phyloP scores from a whole-genome alignment of 1,140 invertebrate genomes.

The Antheraea pernyi region DNA sequence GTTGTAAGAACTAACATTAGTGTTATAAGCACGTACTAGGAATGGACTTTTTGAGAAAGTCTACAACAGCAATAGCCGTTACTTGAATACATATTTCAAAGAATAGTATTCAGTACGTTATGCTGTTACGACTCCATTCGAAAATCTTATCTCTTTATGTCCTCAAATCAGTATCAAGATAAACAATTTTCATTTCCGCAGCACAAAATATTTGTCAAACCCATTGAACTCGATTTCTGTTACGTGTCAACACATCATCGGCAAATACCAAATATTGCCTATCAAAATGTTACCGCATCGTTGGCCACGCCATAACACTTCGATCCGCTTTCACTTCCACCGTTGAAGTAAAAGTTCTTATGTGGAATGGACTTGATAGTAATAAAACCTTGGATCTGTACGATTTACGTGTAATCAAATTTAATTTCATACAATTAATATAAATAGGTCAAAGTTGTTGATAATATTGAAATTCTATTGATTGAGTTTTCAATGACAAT shows the following conservation, averaged over 20 bases:
- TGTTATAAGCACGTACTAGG: constrained; percentile 21
- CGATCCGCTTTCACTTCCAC: constrained; percentile 24
- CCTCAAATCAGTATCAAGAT: neutral
- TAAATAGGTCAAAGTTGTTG: too few relatives aligned
- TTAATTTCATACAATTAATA: too few relatives aligned
- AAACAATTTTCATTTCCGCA: neutral
- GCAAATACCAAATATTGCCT: constrained; percentile 20
- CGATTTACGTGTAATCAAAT: too few relatives aligned
- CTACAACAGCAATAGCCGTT: constrained; percentile 17
- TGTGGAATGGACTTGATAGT: neutral
- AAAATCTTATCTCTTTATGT: neutral
- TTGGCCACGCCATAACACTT: constrained; percentile 15
- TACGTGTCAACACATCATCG: constrained; percentile 23
- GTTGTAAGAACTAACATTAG: constrained; percentile 7
- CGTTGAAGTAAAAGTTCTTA: constrained; percentile 3
- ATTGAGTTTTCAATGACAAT: too few relatives aligned
- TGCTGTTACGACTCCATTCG: neutral
- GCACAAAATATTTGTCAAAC: neutral
- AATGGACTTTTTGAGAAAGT: constrained; percentile 26
- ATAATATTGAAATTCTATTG: too few relatives aligned
- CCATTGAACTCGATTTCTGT: constrained; percentile 7
- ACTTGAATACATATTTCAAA: constrained; percentile 18
- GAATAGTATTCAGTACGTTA: neutral
- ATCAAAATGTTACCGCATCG: constrained; percentile 23
- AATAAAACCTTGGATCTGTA: too few relatives aligned